A percentile compares a stretch with the other conserved stretches of the same genome.
Conservation (phyloP, 2,113 vertebrate species). For the Saguinus midas region DNA sequence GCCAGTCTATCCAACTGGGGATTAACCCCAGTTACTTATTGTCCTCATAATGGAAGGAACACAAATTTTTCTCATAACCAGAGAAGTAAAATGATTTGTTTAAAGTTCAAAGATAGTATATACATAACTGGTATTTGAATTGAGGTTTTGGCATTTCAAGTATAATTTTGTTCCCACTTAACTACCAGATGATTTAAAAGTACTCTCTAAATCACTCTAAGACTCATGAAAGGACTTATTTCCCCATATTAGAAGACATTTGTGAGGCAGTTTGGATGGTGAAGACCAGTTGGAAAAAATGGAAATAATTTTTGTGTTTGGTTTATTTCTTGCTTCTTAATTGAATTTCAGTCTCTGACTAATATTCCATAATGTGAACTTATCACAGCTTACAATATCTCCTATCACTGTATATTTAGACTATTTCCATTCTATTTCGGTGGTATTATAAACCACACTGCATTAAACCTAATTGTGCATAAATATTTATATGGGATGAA, state of each 20-base stretch:
- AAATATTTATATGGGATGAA: background rate
- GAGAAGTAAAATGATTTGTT: background rate
- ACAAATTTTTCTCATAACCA: background rate
- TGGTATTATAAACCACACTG: background rate
- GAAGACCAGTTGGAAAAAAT: conserved; percentile 43
- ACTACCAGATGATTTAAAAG: background rate
- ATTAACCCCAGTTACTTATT: background rate
- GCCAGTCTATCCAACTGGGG: background rate
- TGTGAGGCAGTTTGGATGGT: background rate
- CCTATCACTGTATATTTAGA: background rate
- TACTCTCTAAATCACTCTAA: background rate
- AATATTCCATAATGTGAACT: background rate
- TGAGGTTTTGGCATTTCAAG: background rate
- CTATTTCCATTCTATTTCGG: background rate
- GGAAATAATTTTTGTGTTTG: background rate
- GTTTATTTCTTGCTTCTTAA: conserved; percentile 13
- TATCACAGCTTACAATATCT: background rate
- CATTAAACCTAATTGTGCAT: background rate
- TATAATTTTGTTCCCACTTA: background rate
- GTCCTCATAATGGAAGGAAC: background rate
- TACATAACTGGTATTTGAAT: background rate
- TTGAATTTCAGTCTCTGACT: background rate
- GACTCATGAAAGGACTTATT: background rate
- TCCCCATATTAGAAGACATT: background rate
- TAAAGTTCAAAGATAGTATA: conserved; percentile 6